phyloP scores from a whole-genome alignment of 2,888 invertebrate species.

The Synergus umbraculus region DNA sequence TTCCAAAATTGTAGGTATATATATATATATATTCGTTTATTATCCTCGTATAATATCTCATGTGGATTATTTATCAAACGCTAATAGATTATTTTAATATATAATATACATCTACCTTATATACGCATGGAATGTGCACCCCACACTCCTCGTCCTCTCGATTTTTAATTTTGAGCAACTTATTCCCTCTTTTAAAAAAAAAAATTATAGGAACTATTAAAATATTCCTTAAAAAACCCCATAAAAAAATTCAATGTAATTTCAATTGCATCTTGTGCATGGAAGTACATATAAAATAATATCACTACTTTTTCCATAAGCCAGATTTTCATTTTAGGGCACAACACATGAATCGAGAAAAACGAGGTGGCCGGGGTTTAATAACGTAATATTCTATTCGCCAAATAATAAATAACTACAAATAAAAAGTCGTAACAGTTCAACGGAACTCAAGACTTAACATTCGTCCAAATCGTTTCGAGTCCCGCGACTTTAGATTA shows the following conservation, averaged over 20 bases:
- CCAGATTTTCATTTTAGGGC: not conserved
- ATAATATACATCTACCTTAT: slow-evolving; percentile 50
- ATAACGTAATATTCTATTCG: slow-evolving; percentile 48
- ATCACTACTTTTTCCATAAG: not conserved
- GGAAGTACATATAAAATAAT: not conserved
- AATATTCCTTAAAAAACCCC: slow-evolving; percentile 8
- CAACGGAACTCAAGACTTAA: slow-evolving; percentile 26
- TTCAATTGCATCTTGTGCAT: not conserved
- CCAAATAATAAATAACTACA: slow-evolving; percentile 56
- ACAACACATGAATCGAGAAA: slow-evolving; percentile 34
- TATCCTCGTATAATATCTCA: slow-evolving; percentile 61
- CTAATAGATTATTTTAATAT: slow-evolving; percentile 66
- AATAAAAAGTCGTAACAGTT: slow-evolving; percentile 43
- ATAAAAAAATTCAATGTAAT: slow-evolving; percentile 39
- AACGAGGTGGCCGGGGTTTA: slow-evolving; percentile 48
- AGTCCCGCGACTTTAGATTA: slow-evolving; percentile 53
- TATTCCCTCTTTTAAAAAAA: slow-evolving; percentile 21
- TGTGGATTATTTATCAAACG: slow-evolving; percentile 65
- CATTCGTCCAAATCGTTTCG: not conserved
- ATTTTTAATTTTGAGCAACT: slow-evolving; percentile 38
- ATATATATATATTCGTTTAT: slow-evolving; percentile 62
- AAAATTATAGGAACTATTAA: slow-evolving; percentile 29
- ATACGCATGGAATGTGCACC: slow-evolving; percentile 71
- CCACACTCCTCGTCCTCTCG: slow-evolving; percentile 44
- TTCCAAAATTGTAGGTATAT: slow-evolving; percentile 63